phyloP scores from a whole-genome alignment of 1,140 invertebrate species.

The Tetranychus urticae region DNA sequence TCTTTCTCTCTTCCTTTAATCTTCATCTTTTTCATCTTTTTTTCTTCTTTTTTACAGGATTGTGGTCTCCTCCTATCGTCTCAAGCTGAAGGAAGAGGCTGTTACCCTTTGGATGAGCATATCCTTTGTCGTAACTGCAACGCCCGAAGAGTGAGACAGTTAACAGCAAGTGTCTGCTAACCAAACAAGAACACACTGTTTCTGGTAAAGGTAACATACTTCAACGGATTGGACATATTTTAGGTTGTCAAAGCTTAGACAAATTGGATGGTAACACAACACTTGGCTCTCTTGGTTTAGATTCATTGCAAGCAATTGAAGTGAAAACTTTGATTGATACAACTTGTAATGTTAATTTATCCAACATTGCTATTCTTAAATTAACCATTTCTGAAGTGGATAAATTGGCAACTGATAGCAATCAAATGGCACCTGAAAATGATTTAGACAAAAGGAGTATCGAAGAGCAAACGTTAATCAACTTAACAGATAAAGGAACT shows the following conservation, averaged over 20 bases:
- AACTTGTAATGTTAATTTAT: not conserved
- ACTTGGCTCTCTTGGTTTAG: constrained; percentile 59
- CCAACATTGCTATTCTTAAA: not conserved
- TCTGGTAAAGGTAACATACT: not conserved
- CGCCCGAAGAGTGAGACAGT: constrained; percentile 26
- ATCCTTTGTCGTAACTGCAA: constrained; percentile 93
- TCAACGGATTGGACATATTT: not conserved
- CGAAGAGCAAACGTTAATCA: not conserved
- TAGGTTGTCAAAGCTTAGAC: constrained; percentile 72
- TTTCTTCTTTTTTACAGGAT: constrained; percentile 32
- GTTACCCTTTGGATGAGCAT: constrained; percentile 89
- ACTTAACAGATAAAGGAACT: constrained; percentile 1
- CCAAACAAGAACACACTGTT: not conserved
- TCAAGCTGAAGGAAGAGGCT: constrained; percentile 77
- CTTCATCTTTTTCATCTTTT: constrained; percentile 8
- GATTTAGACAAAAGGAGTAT: not conserved
- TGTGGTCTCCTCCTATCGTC: constrained; percentile 74
- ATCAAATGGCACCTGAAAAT: no score
- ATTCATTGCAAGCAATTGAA: constrained; percentile 89
- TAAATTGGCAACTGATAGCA: not conserved
- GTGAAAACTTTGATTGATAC: constrained; percentile 34
- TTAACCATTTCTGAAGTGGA: not conserved
- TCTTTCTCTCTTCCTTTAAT: not conserved
- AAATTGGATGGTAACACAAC: constrained; percentile 36
- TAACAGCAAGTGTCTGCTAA: no score